Base-by-base conservation (phyloP, 2,113 vertebrate genomes). In the Odocoileus hemionus region DNA sequence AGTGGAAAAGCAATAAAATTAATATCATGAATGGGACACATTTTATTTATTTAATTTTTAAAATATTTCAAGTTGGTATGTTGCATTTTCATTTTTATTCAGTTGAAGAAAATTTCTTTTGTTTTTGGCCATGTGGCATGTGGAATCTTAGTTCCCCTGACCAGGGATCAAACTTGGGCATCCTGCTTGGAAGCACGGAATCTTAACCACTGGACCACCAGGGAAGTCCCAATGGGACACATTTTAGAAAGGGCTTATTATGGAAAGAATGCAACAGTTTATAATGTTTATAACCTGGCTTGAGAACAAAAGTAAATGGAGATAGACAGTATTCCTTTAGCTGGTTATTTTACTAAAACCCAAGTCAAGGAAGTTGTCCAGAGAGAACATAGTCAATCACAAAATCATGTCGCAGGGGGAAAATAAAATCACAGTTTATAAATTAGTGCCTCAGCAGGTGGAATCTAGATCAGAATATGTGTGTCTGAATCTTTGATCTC, bases 281-380 rank as follows among this genome's bases (percentile, higher is more conserved):
- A 89, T 26, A 52, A 60, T 36, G 3, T 21, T 95, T 91, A 67
- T 60, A 91, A 84, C 4, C 39, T 17, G 9, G 21, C 5, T 67
- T 76, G n/a, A 97, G 28, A 94, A 91, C 76, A 67, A 74, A 95
- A 85, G 39, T 57, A 82, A 19, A 28, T 76, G 10, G 12, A 19
- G 30, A 74, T 33, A 47, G 5, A 95, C 45, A 4, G 61, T 50
- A 60, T 19, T 82, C 28, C 88, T 50, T 96, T 80, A 70, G 11
- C 10, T 70, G 12, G 1, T 43, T 93, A 50, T 91, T 87, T 97
- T 90, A 67, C 19, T 9, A 87, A 94, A 94, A 93, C 1, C 8
- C 8, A 60, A 79, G 86, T 61, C 39, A 79, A 85, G 15, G 4
- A 60, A 4, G 9, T 8, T 87, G 54, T 87, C 45, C 64, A 86